Conservation (phyloP, 2,888 invertebrate genomes). For the Xanthia togata region DNA sequence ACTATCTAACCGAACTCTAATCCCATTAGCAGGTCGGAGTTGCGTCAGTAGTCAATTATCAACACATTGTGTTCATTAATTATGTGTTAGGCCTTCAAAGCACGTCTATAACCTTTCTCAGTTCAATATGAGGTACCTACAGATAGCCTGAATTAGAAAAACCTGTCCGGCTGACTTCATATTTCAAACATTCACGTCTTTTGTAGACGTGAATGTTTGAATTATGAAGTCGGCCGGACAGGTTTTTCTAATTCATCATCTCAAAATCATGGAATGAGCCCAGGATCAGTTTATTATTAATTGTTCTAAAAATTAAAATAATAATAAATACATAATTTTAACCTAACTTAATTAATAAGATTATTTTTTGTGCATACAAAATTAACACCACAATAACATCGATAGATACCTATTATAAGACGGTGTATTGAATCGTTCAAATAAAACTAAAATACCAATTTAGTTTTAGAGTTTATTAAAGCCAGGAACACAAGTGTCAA, state of each 20-base stretch:
- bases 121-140: not conserved
- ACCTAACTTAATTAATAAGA: not conserved
- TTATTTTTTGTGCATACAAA: not conserved
- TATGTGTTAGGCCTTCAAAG: slow-evolving; percentile 4
- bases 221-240: too few species aligned
- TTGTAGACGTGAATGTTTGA: not conserved
- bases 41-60: slow-evolving; percentile 35
- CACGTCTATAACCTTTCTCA: not conserved
- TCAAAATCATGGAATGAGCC: not conserved
- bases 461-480: slow-evolving; percentile 84
- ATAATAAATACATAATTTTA: not conserved
- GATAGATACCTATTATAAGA: not conserved
- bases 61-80: slow-evolving; percentile 23
- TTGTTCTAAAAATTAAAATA: not conserved
- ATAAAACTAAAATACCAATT: slow-evolving; percentile 40
- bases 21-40: slow-evolving; percentile 44
- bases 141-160: too few species aligned
- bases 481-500: slow-evolving; percentile 87
- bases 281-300: not conserved
- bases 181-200: too few species aligned
- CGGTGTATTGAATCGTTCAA: not conserved
- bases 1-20: slow-evolving; percentile 41
- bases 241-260: not conserved
- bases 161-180: too few species aligned
- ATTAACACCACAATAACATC: not conserved